Evolutionary conservation across 2,888 invertebrate genomes (phyloP).

Genomic region (Drosophila merina): DNA sequence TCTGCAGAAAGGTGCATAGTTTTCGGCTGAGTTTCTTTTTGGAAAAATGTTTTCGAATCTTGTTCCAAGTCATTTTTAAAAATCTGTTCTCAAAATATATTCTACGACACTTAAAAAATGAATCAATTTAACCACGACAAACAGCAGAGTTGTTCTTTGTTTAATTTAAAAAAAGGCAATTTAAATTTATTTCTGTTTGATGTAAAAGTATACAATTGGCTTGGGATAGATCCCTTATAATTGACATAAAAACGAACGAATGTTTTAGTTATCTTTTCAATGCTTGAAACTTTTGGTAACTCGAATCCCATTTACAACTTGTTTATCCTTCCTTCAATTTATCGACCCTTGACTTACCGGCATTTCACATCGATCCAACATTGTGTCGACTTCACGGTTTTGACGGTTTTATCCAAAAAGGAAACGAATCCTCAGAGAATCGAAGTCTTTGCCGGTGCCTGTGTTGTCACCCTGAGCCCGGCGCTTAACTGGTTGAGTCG

Average conservation of each 20-base stretch:
- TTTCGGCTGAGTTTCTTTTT: conserved; percentile 15
- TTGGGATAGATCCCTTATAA: too few relatives aligned
- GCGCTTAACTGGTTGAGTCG: conserved; percentile 53
- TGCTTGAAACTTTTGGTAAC: background rate
- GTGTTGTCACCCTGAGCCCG: conserved; percentile 40
- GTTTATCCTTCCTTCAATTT: background rate
- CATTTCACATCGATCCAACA: conserved; percentile 83
- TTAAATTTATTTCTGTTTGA: too few relatives aligned
- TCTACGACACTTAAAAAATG: background rate
- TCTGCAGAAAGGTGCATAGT: conserved; percentile 14
- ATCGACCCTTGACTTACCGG: conserved; percentile 71
- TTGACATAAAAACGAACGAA: too few relatives aligned
- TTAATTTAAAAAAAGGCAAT: too few relatives aligned
- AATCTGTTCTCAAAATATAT: background rate
- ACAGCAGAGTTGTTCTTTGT: too few relatives aligned
- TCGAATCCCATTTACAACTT: background rate
- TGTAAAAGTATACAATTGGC: too few relatives aligned
- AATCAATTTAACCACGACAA: too few relatives aligned
- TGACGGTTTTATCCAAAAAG: conserved; percentile 44
- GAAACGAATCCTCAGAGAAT: conserved; percentile 49
- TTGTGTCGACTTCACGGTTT: conserved; percentile 53
- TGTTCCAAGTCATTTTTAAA: conserved; percentile 21
- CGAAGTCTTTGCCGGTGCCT: conserved; percentile 37
- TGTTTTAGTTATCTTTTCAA: too few relatives aligned
- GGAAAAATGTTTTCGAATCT: background rate